phyloP scores from a whole-genome alignment of 2,797 vertebrate genomes.

The Potorous gilbertii region DNA sequence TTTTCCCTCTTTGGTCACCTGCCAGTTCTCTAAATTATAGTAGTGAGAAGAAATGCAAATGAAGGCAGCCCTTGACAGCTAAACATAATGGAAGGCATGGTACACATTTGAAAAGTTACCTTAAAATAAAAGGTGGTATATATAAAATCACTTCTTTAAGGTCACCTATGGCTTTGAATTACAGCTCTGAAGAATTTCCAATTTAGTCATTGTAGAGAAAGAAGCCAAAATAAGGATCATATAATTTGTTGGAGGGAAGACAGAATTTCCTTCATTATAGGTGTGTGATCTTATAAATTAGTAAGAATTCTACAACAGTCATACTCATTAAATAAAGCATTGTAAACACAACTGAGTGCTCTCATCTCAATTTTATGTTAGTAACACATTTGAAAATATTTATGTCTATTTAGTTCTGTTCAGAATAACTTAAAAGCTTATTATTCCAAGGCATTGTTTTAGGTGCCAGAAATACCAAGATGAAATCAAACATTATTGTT shows the following conservation, averaged over 20 bases:
- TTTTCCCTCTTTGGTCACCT: constrained; percentile 82
- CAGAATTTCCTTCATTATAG: constrained; percentile 33
- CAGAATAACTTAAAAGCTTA: neutral
- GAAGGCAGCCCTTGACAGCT: constrained; percentile 80
- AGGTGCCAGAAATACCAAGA: neutral
- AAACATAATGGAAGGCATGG: constrained; percentile 79
- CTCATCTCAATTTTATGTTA: constrained; percentile 19
- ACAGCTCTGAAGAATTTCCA: constrained; percentile 74
- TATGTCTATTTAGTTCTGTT: neutral
- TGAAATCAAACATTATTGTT: neutral
- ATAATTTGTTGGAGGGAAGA: constrained; percentile 56
- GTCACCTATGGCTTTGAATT: constrained; percentile 82
- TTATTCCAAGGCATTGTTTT: neutral
- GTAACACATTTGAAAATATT: neutral
- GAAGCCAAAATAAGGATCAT: constrained; percentile 73
- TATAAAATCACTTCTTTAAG: constrained; percentile 82
- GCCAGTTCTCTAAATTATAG: constrained; percentile 84
- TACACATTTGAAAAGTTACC: constrained; percentile 76
- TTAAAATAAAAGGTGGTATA: constrained; percentile 81
- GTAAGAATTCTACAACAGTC: neutral
- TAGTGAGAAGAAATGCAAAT: constrained; percentile 83
- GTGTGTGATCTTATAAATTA: constrained; percentile 38
- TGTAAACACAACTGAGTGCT: neutral
- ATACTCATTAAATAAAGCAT: neutral
- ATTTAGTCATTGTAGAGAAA: constrained; percentile 73